Base-by-base conservation (phyloP, 2,113 vertebrate species). In the Ceyx melanurus region DNA sequence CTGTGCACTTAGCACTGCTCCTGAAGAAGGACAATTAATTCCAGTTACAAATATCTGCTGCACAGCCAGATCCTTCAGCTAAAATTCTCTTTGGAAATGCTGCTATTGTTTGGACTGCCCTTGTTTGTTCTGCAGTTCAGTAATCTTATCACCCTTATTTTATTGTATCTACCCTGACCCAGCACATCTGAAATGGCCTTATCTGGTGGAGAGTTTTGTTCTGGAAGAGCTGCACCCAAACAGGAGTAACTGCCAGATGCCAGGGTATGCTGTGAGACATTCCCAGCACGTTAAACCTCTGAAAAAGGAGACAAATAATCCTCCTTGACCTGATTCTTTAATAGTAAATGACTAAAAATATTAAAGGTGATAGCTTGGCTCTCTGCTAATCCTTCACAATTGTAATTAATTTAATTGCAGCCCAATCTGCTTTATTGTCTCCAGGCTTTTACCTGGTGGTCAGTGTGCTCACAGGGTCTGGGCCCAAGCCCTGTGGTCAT, bases 71-170 rank as follows among this genome's bases (percentile, higher is more conserved):
- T 48, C 65, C 79, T 64, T 64, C 62, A 43, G 78, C 82, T 80
- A 2, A 62, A 78, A 53, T 31, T 31, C 62, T 13, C 66, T 72
- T n/a, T 65, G 61, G 72, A 51, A 91, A 60, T 43, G 35, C 56
- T 64, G 43, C 84, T 15, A 2, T 42, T 93, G 74, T 92, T 85
- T 73, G 78, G 73, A 2, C 42, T 70, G 67, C 75, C 72, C 57
- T 31, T 95, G 94, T 93, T 95, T 96, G 84, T 57, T 89, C 79
- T 90, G 75, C 78, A 35, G 71, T 84, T 95, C 89, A 71, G 53
- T 72, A 64, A 85, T 88, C 89, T 93, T 94, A 94, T 89, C 87
- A 74, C 23, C 82, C 54, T 7, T 28, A 13, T 74, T 80, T 93
- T 85, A 74, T 89, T 82, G 68, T 85, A 40, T 48, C 79, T 96